These are phyloP conservation scores for Melanotaenia parkinsoni DNA, from an alignment of 2,797 vertebrate species.

Conservation along the genomic window DNA sequence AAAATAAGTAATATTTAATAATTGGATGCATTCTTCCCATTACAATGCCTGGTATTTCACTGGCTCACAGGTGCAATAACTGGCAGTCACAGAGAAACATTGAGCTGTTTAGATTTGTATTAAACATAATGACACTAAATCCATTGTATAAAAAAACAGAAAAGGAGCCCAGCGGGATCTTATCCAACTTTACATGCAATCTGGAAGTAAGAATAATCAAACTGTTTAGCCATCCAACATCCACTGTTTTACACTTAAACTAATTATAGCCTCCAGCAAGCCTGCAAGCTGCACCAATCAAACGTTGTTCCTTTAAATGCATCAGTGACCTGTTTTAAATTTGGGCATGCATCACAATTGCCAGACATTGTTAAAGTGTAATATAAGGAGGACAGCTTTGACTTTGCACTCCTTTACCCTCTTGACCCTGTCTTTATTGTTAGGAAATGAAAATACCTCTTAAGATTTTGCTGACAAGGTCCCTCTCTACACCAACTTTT, in stretches of 20 bases:
- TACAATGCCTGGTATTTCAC: background rate
- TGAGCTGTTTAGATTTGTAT: background rate
- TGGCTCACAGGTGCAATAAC: too few relatives aligned
- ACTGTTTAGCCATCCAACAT: background rate
- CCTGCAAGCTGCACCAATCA: too few relatives aligned
- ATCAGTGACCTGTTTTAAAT: background rate
- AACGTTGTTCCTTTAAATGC: too few relatives aligned
- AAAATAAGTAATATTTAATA: background rate
- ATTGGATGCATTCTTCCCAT: background rate
- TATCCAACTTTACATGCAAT: too few relatives aligned
- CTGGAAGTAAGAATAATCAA: too few relatives aligned
- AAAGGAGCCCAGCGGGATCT: too few relatives aligned
- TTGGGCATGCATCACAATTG: background rate
- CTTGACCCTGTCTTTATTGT: background rate
- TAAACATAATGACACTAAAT: too few relatives aligned
- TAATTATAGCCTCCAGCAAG: background rate
- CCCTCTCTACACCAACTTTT: background rate
- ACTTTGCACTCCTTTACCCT: background rate
- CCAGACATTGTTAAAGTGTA: background rate
- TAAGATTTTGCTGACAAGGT: background rate
- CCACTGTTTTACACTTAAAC: background rate
- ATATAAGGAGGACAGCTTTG: background rate
- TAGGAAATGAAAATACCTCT: background rate
- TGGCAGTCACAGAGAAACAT: background rate
- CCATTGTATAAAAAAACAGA: background rate